Evolutionary conservation across 2,797 vertebrate genomes (phyloP).

Genomic region (Phrynocephalus guinanensis): DNA sequence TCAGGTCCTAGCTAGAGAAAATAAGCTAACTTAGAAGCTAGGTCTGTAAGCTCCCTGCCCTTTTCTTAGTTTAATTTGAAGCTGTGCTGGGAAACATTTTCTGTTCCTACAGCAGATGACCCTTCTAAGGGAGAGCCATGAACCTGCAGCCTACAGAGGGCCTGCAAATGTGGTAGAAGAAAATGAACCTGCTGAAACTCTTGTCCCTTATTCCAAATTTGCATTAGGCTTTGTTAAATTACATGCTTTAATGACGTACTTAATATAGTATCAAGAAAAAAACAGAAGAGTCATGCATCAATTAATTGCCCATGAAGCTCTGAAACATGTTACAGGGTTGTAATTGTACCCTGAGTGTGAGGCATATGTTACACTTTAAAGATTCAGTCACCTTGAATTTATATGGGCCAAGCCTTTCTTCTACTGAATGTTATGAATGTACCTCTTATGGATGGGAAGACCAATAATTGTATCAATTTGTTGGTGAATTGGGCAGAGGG

Average conservation of each 20-base stretch:
- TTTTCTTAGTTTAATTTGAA: constrained; percentile 56
- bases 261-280: constrained; percentile 74
- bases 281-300: constrained; percentile 75
- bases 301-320: constrained; percentile 83
- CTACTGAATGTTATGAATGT: constrained; percentile 52
- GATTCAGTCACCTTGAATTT: constrained; percentile 82
- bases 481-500: neutral
- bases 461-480: constrained; percentile 20
- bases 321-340: constrained; percentile 69
- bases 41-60: constrained; percentile 19
- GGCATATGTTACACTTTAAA: constrained; percentile 79
- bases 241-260: constrained; percentile 77
- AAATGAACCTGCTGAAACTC: constrained; percentile 54
- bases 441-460: neutral
- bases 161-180: constrained; percentile 41
- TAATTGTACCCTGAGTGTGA: constrained; percentile 74
- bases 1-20: constrained; percentile 28
- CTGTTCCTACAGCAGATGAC: constrained; percentile 46
- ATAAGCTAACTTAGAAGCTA: constrained; percentile 43
- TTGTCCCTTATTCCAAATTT: constrained; percentile 69
- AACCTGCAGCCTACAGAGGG: constrained; percentile 4
- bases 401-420: constrained; percentile 66
- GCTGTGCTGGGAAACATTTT: constrained; percentile 33
- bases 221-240: constrained; percentile 75
- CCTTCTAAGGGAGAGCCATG: constrained; percentile 43